These are phyloP conservation scores for Thereva unica DNA, from an alignment of 2,888 invertebrate species.

Conservation along the genomic window DNA sequence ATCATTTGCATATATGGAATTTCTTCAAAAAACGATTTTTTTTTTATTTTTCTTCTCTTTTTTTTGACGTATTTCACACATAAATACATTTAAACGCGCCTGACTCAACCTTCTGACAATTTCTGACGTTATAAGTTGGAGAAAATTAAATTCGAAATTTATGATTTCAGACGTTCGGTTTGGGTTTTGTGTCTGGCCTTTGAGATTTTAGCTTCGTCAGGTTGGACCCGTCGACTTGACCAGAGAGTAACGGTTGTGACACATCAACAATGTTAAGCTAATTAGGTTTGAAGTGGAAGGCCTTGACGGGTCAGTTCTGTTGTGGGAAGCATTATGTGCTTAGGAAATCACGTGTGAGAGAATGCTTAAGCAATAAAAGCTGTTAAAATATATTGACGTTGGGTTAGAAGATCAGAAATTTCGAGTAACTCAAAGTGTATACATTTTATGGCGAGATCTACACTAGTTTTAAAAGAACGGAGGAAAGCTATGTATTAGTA, in stretches of 20 bases:
- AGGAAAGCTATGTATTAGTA: no score
- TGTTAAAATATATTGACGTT: no score
- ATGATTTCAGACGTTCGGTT: constrained; percentile 28
- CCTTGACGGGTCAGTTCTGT: neutral
- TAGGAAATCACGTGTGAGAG: no score
- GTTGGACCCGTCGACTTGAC: constrained; percentile 3
- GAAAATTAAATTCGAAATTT: constrained; percentile 36
- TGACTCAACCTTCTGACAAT: constrained; percentile 14
- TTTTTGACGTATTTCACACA: constrained; percentile 13
- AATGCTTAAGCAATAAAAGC: no score
- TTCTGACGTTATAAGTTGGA: constrained; percentile 24
- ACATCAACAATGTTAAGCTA: constrained; percentile 34
- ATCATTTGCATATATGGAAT: constrained; percentile 33
- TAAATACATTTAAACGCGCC: constrained; percentile 22
- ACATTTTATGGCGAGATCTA: no score
- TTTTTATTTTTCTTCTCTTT: constrained; percentile 17
- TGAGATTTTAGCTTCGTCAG: constrained; percentile 8
- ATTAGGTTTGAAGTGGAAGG: constrained; percentile 30
- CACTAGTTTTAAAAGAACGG: no score
- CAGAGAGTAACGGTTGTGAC: constrained; percentile 7
- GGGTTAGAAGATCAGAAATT: no score
- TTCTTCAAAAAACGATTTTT: constrained; percentile 16
- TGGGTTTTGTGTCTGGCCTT: constrained; percentile 18
- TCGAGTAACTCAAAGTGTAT: no score
- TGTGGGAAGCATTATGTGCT: no score